Evolutionary conservation across 1,140 invertebrate species (phyloP), one percentile per base, ranked within the genome.

Genomic region (Diprion similis): DNA sequence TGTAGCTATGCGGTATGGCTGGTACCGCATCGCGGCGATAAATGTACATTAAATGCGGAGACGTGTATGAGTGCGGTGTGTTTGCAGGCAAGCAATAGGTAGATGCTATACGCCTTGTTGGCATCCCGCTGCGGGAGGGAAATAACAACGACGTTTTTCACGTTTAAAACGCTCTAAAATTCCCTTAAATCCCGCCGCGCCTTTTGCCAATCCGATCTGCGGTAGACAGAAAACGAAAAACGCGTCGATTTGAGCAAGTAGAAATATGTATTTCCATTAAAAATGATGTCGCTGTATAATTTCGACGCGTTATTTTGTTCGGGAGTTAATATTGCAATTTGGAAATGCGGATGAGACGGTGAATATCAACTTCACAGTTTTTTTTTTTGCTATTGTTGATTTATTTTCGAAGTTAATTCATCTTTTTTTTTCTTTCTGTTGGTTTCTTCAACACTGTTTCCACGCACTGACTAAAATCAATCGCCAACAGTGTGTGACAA

Each of bases 1-100:
- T 75, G 71, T 10, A 70, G 48, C 71, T 65, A 71, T 73, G 75
- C 64, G 24, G 69, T 67, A 73, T 37, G 24, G 24, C 24, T 37
- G 24, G 24, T 37, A 37, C 24, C 24, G 24, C 24, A 37, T 37
- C 1, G 24, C 24, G 24, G 24, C 51, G 51, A 15, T 13, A 59
- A 59, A 59, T 59, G n/a, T 59, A 17, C n/a, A 17, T 9, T 15
- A 13, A 15, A 59, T 59, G 51, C n/a, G 51, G 9, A 59, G 51
- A 13, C n/a, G 51, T 8, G 51, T 59, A 59, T 59, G 51, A 13
- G n/a, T 59, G 51, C n/a, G 51, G n/a, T 4, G 51, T 59, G 9
- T 59, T 13, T 59, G 51, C 51, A 59, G 51, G 51, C 51, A 9
- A 59, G 51, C 11, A 17, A 17, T n/a, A n/a, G n/a, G n/a, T n/a